These are phyloP conservation scores for Eurystomus gularis DNA, from an alignment of 2,113 vertebrate genomes.

Conservation along the genomic window DNA sequence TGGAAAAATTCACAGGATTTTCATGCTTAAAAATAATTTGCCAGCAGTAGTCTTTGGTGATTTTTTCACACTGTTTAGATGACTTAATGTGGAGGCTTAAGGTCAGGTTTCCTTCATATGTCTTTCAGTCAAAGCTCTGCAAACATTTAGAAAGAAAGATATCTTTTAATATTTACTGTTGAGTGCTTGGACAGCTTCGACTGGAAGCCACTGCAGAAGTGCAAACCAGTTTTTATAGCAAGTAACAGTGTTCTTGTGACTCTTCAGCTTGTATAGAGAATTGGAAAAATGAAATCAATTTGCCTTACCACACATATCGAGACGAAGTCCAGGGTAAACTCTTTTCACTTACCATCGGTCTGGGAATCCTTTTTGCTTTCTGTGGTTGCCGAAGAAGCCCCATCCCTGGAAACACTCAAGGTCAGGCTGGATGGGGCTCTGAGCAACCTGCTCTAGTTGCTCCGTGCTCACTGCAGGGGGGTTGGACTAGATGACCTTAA, in stretches of 20 bases:
- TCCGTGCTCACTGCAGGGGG: not conserved
- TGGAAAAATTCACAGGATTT: not conserved
- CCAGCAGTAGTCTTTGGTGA: not conserved
- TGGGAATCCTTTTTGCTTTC: not conserved
- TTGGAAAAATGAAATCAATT: not conserved
- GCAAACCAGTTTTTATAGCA: not conserved
- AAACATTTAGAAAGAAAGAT: not conserved
- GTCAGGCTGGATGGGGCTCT: not conserved
- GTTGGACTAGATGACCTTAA: not conserved
- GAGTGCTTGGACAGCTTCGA: not conserved
- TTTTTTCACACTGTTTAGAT: not conserved
- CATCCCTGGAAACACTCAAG: not conserved
- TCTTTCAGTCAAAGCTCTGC: not conserved
- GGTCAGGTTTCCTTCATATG: not conserved
- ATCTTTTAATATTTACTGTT: not conserved
- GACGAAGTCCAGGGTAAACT: not conserved
- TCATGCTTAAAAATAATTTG: not conserved
- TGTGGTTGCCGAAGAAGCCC: not conserved
- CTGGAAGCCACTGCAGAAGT: not conserved
- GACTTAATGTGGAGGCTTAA: not conserved
- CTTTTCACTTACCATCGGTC: not conserved
- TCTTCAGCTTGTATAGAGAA: not conserved
- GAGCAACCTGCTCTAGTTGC: not conserved
- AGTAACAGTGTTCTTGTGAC: not conserved
- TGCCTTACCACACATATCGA: not conserved